These are phyloP conservation scores for Calyptomena viridis DNA, from an alignment of 2,113 vertebrate species.

Conservation along the genomic window DNA sequence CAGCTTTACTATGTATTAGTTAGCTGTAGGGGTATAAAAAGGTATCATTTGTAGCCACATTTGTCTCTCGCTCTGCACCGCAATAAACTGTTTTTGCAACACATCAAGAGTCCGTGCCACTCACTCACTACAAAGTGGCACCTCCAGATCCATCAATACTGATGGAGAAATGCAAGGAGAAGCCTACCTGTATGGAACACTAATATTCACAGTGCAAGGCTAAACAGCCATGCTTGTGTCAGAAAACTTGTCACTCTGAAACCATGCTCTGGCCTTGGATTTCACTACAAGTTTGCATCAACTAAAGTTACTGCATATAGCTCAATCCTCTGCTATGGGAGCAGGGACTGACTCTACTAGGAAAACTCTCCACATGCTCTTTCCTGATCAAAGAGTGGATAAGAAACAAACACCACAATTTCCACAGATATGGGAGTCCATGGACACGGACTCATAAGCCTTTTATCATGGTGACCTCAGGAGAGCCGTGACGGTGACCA, in stretches of 20 bases:
- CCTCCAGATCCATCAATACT: background rate
- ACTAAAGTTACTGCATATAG: background rate
- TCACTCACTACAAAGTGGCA: no score
- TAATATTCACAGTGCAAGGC: background rate
- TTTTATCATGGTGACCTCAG: background rate
- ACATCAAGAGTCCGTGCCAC: no score
- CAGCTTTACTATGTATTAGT: no score
- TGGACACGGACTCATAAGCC: background rate
- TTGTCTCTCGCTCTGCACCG: no score
- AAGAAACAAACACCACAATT: background rate
- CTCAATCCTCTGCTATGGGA: background rate
- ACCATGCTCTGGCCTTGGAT: background rate
- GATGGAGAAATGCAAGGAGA: background rate
- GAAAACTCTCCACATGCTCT: background rate
- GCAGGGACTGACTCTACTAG: background rate
- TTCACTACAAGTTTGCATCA: background rate
- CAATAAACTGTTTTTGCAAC: no score
- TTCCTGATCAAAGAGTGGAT: background rate
- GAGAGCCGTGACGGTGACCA: accelerated
- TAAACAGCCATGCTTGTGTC: background rate
- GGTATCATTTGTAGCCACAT: no score
- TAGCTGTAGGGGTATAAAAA: no score
- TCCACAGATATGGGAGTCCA: background rate
- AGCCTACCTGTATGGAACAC: background rate
- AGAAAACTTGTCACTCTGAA: background rate